A percentile compares a stretch with the other conserved stretches of the same genome.
Evolutionary conservation across 2,888 invertebrate genomes (phyloP).

Genomic region (Amblyteles armatorius): DNA sequence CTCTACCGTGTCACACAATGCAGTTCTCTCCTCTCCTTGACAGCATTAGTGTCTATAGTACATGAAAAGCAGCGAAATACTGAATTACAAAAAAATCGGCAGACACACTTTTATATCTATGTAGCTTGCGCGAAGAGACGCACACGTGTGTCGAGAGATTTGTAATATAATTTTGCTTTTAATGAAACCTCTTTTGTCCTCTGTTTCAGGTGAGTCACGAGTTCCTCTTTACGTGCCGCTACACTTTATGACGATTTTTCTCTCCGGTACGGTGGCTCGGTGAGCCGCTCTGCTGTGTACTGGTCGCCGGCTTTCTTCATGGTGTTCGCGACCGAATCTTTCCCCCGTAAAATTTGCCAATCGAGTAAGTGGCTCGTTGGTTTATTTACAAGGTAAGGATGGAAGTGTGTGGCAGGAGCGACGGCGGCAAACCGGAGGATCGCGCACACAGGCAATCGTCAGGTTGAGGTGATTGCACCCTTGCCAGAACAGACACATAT

Average conservation of each 20-base stretch:
- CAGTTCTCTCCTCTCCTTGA: neutral
- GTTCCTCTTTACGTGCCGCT: conserved; percentile 12
- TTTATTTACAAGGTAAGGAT: conserved; percentile 50
- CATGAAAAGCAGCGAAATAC: too few species aligned
- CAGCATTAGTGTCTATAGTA: neutral
- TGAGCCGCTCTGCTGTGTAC: neutral
- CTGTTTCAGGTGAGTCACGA: conserved; percentile 59
- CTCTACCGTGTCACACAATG: neutral
- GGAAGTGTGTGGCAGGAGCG: conserved; percentile 5
- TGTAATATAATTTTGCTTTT: conserved; percentile 22
- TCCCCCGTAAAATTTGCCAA: conserved; percentile 45
- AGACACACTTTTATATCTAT: neutral
- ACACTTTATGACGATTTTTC: conserved; percentile 55
- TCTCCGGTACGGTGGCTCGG: conserved; percentile 14
- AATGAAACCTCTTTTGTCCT: conserved; percentile 30
- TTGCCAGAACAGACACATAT: neutral
- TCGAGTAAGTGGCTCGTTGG: conserved; percentile 56
- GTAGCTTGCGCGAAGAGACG: neutral
- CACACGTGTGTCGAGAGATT: conserved; percentile 23
- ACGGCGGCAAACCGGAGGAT: neutral
- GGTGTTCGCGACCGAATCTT: conserved; percentile 19
- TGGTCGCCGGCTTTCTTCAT: neutral
- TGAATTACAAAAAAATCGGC: neutral
- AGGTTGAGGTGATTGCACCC: neutral
- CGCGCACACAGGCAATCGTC: neutral